Evolutionary conservation across 1,140 invertebrate genomes (phyloP).

Genomic region (Aphis gossypii): DNA sequence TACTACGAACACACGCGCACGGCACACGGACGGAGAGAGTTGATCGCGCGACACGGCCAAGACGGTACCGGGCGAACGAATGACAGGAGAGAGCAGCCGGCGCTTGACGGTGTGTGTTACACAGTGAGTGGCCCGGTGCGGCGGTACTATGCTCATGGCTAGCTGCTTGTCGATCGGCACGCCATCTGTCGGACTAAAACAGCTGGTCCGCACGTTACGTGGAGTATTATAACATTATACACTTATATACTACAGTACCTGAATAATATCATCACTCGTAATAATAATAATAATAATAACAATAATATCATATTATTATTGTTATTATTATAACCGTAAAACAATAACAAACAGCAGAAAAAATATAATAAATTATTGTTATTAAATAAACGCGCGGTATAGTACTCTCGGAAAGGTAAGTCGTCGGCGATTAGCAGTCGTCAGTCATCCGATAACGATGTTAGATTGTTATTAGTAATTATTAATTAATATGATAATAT

Average conservation of each 20-base stretch:
- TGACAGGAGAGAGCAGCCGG: neutral
- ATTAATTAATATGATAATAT: too few relatives aligned
- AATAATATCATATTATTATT: neutral
- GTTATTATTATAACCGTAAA: neutral
- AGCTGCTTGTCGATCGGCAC: neutral
- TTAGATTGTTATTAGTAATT: too few relatives aligned
- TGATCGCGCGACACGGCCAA: conserved; percentile 15
- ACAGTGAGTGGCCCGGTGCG: too few relatives aligned
- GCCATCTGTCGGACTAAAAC: neutral
- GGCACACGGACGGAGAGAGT: conserved; percentile 12
- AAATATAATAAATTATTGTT: neutral
- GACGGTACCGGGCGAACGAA: conserved; percentile 35
- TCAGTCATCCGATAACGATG: too few relatives aligned
- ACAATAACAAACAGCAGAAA: neutral
- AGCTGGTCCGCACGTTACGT: neutral
- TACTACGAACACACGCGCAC: neutral
- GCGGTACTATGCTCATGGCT: neutral
- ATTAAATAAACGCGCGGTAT: neutral
- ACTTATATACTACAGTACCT: too few relatives aligned
- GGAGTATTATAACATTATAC: too few relatives aligned
- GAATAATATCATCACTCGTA: too few relatives aligned
- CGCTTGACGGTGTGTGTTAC: neutral
- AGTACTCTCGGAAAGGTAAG: too few relatives aligned
- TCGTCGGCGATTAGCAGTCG: too few relatives aligned
- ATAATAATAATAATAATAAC: neutral